Base-by-base conservation (phyloP, 2,888 invertebrate genomes). In the Bombylius major region DNA sequence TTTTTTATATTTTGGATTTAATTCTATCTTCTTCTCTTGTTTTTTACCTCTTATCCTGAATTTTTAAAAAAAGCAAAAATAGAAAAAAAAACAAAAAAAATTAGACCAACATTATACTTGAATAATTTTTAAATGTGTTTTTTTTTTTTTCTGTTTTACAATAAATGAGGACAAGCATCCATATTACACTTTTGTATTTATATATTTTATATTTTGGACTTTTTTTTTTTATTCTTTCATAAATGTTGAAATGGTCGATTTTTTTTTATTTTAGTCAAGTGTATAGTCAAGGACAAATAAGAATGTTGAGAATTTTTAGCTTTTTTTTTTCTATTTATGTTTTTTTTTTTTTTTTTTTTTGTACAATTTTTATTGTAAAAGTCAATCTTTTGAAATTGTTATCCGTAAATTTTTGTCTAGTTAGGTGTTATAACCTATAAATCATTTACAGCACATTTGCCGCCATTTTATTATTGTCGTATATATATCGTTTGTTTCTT, bases 391-490 rank as follows among this genome's bases (percentile, higher is more conserved):
- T 42, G 12, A 11, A 42, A 42, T 42, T 42, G 39, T 11, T 42
- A 42, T 11, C 39, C 8, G 39, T 42, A 42, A 11, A 42, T 42
- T 42, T 42, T 11, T 42, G 39, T 42, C 39, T 42, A 11, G 39
- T 42, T 42, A 42, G 39, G 12, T 11, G 39, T 4, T 42, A 51
- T 55, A 55, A 55, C 50, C 55, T 36, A 61, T 62, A 62, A 62
- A 62, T 61, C 62, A 60, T 61, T 61, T 62, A 61, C 61, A 60
- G 54, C 56, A 62, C 62, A 62, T 60, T 62, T 60, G 56, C 56
- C 59, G 53, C 55, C 57, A 54, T 58, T 53, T 54, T 44, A 52
- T 50, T 50, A 51, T 42, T 51, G 47, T 49, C 47, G 39, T 49
- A n/a, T n/a, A n/a, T n/a, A n/a, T n/a, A 23, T 23, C 36, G 36